Evolutionary conservation across 2,888 invertebrate genomes (phyloP), one percentile per base, ranked within the genome.

Genomic region (Drosophila melanocephala): DNA sequence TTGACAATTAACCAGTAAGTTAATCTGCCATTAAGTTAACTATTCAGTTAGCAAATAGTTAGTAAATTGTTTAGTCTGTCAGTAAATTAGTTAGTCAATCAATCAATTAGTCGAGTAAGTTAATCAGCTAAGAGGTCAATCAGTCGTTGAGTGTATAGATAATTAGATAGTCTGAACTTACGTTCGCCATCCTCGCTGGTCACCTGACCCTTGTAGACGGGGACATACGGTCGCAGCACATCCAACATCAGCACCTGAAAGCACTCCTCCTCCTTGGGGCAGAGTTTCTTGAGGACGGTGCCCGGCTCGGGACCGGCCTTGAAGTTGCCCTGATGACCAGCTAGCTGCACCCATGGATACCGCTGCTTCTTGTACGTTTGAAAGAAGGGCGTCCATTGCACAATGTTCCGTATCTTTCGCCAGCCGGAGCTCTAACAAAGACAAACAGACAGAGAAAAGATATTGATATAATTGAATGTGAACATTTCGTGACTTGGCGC

Each of bases 311-410:
- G 97, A 0, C 98, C 98, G 3, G 98, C 97, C 91, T 97, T 97
- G 94, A 98, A 98, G 94, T 98, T 98, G 47, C 98, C 98, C 94
- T 98, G 98, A 93, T 98, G 98, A 0, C 98, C 98, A 22, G 98
- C 98, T 52, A 99, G 95, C 94, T 99, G 99, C 70, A 99, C 97
- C 99, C 99, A 99, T 64, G 98, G 98, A 94, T 98, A 98, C 86
- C 97, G 95, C 93, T 98, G 97, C 93, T 98, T 98, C 94, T 98
- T 98, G 95, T 98, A 98, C 0, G 97, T 98, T 94, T 98, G 98
- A 93, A 98, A 97, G 95, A 99, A 99, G 50, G 98, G 98, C 53
- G 98, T 98, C 98, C 98, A 98, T 93, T 98, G 98, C 33, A 99
- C 98, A 68, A 98, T 98, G 93, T 97, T 98, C 61, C 98, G 95